Conservation (phyloP, 2,797 vertebrate species). For the Phaenicophaeus curvirostris region DNA sequence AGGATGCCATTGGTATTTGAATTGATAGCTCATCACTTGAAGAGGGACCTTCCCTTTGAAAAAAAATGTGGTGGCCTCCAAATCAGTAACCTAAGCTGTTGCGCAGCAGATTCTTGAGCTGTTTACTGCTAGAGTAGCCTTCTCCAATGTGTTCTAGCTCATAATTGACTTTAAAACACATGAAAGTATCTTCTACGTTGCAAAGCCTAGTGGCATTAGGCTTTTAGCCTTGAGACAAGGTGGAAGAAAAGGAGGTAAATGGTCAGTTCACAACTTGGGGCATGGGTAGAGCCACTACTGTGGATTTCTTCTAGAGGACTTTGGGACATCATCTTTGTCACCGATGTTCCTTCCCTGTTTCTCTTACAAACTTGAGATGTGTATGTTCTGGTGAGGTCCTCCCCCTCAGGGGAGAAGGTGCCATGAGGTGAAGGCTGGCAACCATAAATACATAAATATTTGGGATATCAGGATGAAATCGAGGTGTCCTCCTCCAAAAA, state of each 20-base stretch:
- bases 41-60: neutral
- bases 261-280: neutral
- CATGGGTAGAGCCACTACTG: neutral
- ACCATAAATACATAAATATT: neutral
- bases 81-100: neutral
- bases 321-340: neutral
- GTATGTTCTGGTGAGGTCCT: neutral
- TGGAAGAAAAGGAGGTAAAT: neutral
- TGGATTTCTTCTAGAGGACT: neutral
- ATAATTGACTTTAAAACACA: neutral
- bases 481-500: neutral
- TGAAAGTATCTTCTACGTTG: neutral
- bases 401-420: neutral
- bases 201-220: neutral
- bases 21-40: neutral
- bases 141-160: neutral
- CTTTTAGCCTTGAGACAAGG: neutral
- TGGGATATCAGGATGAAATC: neutral
- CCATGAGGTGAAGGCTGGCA: neutral
- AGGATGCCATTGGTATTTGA: neutral
- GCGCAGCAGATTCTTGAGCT: neutral
- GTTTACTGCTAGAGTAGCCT: neutral
- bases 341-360: fast-evolving
- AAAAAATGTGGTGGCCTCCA: neutral
- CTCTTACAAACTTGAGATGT: neutral